Base-by-base conservation (phyloP, 2,888 invertebrate species). In the Diarsia dahlii region DNA sequence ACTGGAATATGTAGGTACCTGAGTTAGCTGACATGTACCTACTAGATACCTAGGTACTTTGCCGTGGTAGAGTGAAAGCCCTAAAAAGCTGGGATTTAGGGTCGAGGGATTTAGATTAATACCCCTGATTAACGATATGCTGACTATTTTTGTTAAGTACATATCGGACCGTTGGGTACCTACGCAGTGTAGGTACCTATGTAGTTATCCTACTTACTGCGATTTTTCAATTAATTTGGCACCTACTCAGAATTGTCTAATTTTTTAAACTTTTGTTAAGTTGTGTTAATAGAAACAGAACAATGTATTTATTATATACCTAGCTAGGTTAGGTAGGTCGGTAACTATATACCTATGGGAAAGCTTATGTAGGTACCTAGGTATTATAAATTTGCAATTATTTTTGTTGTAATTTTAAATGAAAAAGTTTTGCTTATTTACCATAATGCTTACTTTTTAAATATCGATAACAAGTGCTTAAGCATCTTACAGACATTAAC, bases 81-180 rank as follows among this genome's bases (percentile, higher is more conserved):
- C 60, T 78, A 66, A 78, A 78, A 46, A 62, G 78, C 65, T n/a
- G 48, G 66, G 78, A 66, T 78, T 78, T 78, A 48, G 50, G 34
- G 56, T 64, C 45, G 28, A 77, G 3, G 56, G 77, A 77, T 77
- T 77, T 45, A 77, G 77, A 77, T 77, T 71, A 77, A 56, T 50
- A 64, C n/a, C 15, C 2, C 58, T 69, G 73, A 69, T 69, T 69
- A 69, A 46, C 13, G 71, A 71, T 71, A 71, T 20, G 54, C 50
- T 50, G 45, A 56, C 13, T 62, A 69, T 48, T 76, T 76, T 45
- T 23, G 20, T 15, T 39, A 23, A 58, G 2, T 28, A 28, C n/a
- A 50, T 39, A 54, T 23, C 58, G 50, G 50, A 23, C 45, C 13
- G 28, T 58, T 50, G 23, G 23, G 6, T 20, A n/a, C 20, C 1